Evolutionary conservation across 2,113 vertebrate genomes (phyloP).

Genomic region (Podilymbus podiceps): DNA sequence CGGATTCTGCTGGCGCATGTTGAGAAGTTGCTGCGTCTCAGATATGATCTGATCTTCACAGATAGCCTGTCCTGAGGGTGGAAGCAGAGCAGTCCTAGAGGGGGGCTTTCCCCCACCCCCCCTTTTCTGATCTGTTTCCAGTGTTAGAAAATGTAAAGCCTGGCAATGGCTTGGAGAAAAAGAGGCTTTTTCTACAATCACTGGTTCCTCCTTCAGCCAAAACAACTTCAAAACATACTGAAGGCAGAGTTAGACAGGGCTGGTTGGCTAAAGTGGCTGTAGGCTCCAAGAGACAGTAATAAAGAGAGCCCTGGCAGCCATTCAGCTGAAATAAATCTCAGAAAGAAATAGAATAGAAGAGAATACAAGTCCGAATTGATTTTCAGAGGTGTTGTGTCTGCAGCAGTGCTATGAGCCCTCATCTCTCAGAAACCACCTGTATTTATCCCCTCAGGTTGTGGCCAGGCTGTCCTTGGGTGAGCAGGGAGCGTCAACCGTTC

Average conservation of each 20-base stretch:
- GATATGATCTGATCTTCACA: background rate
- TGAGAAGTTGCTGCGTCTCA: background rate
- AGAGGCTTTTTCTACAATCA: background rate
- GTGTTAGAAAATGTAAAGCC: background rate
- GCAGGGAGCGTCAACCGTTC: background rate
- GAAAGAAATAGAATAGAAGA: background rate
- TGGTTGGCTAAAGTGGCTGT: background rate
- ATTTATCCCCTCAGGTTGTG: background rate
- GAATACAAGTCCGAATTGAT: background rate
- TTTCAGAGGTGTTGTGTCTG: background rate
- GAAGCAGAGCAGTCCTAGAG: background rate
- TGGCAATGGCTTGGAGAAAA: background rate
- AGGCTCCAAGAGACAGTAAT: background rate
- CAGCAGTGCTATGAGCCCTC: background rate
- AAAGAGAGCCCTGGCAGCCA: conserved; percentile 1
- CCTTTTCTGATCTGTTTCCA: background rate
- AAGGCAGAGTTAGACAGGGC: background rate
- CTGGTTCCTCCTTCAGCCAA: background rate
- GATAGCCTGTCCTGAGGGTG: background rate
- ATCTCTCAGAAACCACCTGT: background rate
- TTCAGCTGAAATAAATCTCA: conserved; percentile 28
- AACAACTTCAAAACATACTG: conserved; percentile 7
- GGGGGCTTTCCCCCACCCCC: background rate
- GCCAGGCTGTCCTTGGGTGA: background rate
- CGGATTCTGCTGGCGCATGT: background rate